Evolutionary conservation across 2,797 vertebrate species (phyloP), one percentile per base, ranked within the genome.

Genomic region (Adrianichthys oophorus): DNA sequence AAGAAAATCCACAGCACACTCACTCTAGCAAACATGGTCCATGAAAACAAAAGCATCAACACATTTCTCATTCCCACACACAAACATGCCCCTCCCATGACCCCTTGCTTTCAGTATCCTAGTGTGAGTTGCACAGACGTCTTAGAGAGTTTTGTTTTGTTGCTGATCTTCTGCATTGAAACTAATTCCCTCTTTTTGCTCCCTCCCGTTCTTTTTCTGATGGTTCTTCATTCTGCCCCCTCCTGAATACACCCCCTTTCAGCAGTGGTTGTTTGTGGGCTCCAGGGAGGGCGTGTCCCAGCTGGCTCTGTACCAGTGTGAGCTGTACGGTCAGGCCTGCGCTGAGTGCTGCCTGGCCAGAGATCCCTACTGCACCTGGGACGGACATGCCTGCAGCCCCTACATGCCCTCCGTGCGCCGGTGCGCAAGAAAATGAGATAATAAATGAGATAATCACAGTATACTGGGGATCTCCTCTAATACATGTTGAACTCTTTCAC

Each of bases 311-410:
- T 93, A 93, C 80, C 93, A 93, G 79, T 96, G 95, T 41, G 93
- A 94, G 80, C 87, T 94, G 65, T 95, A 95, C 0, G 95, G 95
- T 54, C 93, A 93, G 83, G 91, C 88, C 42, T 96, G 95, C 3
- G 90, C 91, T 0, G 94, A 95, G 66, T 96, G 95, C 86, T 96
- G 94, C 86, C 78, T 96, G 52, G 93, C 94, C 69, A 87, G 93
- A 69, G 95, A 96, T 62, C 95, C 95, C 0, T 95, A 95, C 84
- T 96, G 95, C 84, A 95, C 94, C 66, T 96, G 95, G 95, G 93
- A 95, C 1, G 82, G 94, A 56, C 91, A 87, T 47, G 88, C 87
- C 69, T 96, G 95, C 59, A 85, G 91, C 76, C 90, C 91, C 17
- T 93, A 79, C 83, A 90, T 92, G 86, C 90, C 91, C 67, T 83